Evolutionary conservation across 2,113 vertebrate genomes (phyloP).

Genomic region (Clinocottus analis): DNA sequence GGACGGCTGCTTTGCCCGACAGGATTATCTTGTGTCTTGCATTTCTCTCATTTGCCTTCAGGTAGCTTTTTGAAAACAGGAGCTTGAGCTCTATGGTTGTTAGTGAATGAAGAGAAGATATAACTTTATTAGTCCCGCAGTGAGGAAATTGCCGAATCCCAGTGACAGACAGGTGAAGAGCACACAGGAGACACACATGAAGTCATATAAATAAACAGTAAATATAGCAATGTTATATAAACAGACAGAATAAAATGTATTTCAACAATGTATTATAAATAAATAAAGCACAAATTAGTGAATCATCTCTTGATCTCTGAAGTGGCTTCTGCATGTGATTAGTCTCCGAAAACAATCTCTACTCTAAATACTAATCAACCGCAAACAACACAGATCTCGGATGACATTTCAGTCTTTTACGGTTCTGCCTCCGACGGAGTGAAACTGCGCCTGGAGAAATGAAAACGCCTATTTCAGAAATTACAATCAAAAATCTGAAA

Average conservation of each 20-base stretch:
- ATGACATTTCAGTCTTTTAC: conserved; percentile 9
- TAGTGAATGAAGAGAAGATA: background rate
- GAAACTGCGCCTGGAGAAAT: conserved; percentile 7
- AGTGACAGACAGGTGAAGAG: no score
- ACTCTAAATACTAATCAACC: background rate
- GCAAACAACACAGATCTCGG: background rate
- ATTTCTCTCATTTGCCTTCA: background rate
- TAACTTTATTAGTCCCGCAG: no score
- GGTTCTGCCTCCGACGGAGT: background rate
- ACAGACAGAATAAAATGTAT: no score
- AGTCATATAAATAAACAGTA: no score
- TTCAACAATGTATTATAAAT: no score
- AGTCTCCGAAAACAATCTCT: background rate
- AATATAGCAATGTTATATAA: no score
- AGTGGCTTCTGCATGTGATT: background rate
- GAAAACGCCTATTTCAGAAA: conserved; percentile 16
- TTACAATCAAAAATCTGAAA: background rate
- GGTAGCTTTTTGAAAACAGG: background rate
- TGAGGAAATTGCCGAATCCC: no score
- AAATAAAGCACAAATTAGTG: background rate
- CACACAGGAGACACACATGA: no score
- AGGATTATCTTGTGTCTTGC: background rate
- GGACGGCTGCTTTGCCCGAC: background rate
- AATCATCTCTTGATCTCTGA: background rate
- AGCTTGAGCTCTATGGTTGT: background rate